A percentile compares a stretch with the other conserved stretches of the same genome.
Evolutionary conservation across 1,140 invertebrate genomes (phyloP).

Genomic region (Sitodiplosis mosellana): DNA sequence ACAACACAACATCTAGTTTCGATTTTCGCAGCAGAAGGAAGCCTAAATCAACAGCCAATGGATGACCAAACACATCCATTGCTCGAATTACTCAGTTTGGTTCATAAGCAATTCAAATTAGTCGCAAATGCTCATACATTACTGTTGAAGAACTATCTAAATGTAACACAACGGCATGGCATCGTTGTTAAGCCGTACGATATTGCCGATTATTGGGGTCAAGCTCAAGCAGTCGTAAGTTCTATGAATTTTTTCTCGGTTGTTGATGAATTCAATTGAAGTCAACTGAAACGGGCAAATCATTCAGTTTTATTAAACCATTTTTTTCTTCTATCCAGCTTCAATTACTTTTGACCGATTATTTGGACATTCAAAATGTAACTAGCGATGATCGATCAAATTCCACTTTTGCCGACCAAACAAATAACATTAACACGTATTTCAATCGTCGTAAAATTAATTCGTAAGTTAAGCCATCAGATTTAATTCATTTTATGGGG

Average conservation of each 20-base stretch:
- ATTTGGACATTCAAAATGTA: constrained; percentile 61
- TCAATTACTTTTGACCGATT: constrained; percentile 59
- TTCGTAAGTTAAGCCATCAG: no score
- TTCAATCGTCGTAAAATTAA: constrained; percentile 37
- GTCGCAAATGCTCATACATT: constrained; percentile 48
- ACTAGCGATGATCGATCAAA: constrained; percentile 36
- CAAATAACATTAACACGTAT: constrained; percentile 25
- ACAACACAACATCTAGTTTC: constrained; percentile 58
- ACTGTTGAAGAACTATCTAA: constrained; percentile 39
- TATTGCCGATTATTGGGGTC: constrained; percentile 71
- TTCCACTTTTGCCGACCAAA: constrained; percentile 33
- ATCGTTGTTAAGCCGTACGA: constrained; percentile 43
- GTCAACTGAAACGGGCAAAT: neutral
- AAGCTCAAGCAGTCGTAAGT: constrained; percentile 70
- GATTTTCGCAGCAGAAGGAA: constrained; percentile 8
- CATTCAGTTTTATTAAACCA: neutral
- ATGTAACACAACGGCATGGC: constrained; percentile 33
- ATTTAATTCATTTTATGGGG: no score
- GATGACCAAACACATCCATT: constrained; percentile 23
- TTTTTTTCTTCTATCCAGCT: constrained; percentile 32
- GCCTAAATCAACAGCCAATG: constrained; percentile 7
- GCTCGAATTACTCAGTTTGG: constrained; percentile 36
- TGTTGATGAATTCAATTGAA: no score
- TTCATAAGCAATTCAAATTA: constrained; percentile 56
- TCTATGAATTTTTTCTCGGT: no score